Evolutionary conservation across 1,140 invertebrate genomes (phyloP), one percentile per base, ranked within the genome.

Genomic region (Octopus sinensis): DNA sequence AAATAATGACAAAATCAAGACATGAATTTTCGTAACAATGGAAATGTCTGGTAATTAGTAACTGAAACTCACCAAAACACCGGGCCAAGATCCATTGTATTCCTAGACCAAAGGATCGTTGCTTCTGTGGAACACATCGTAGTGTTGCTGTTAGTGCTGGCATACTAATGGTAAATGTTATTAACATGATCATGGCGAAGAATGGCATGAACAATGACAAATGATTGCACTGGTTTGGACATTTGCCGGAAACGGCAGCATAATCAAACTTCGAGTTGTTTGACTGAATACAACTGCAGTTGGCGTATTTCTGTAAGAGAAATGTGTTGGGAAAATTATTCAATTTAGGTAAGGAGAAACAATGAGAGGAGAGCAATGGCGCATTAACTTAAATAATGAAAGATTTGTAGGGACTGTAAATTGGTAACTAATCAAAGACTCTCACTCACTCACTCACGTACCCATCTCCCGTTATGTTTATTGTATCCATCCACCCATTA

Each of bases 71-170:
- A 88, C 88, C 88, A 13, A 89, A 71, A 86, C 86, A 87, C 73
- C 87, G 82, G 10, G 88, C 86, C 7, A 89, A 86, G 53, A 87
- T 88, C 86, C 87, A 88, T 81, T 89, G 86, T 80, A 89, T 88
- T 9, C 88, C 88, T 17, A 89, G 71, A 30, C 85, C 87, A 81
- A 89, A 86, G 51, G 88, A 86, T 78, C 86, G 83, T 56, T 88
- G 84, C 9, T 86, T 68, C 53, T 87, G 85, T 9, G 86, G 86
- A 7, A 89, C 85, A 86, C 87, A 88, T 78, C 87, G 86, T 43
- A 89, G 81, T 17, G 88, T 88, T 10, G 87, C 88, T 43, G 86
- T 85, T 10, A 89, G 80, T n/a, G 87, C 86, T 53, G 88, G 88
- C 87, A 89, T 89, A 54, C 85, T 87, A 53, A 83, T 84, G 6